phyloP scores from a whole-genome alignment of 2,888 invertebrate genomes.

The Scaptodrosophila latifasciaeformis region DNA sequence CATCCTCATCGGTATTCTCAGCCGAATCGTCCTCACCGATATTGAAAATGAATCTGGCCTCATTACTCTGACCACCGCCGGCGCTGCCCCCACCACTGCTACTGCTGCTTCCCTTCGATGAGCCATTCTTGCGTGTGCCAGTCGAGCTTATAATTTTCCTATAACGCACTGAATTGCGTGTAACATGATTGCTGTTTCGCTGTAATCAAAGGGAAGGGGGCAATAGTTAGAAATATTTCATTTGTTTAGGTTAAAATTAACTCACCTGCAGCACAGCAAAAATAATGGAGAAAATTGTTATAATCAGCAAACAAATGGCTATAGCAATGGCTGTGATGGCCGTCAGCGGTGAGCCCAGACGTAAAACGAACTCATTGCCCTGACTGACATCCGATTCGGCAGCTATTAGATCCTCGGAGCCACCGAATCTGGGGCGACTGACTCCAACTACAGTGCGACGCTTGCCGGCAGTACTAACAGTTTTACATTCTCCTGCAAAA shows the following conservation, averaged over 20 bases:
- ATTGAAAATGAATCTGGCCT: conserved; percentile 55
- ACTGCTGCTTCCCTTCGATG: conserved; percentile 43
- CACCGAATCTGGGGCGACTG: conserved; percentile 1
- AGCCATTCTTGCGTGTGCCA: too few species aligned
- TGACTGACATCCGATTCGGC: conserved; percentile 32
- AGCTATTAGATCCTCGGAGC: conserved; percentile 31
- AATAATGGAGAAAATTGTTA: conserved; percentile 82
- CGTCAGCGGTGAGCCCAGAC: conserved; percentile 77
- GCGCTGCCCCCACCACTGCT: conserved; percentile 28
- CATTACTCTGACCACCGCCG: conserved; percentile 46
- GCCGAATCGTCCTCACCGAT: conserved; percentile 52
- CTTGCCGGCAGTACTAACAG: conserved; percentile 84
- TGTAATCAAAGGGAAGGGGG: conserved; percentile 31
- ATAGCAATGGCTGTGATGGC: conserved; percentile 81
- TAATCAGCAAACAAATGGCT: conserved; percentile 81
- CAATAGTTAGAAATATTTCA: neutral
- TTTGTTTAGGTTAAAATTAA: conserved; percentile 3
- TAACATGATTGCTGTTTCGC: conserved; percentile 66
- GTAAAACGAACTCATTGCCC: conserved; percentile 64
- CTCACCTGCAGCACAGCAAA: conserved; percentile 84
- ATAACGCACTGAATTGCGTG: conserved; percentile 70
- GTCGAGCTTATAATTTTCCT: conserved; percentile 71
- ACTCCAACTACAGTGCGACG: conserved; percentile 78
- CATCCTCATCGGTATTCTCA: conserved; percentile 45
- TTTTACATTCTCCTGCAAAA: conserved; percentile 81